Conservation (phyloP, 2,113 vertebrate genomes). For the Capreolus pygargus region DNA sequence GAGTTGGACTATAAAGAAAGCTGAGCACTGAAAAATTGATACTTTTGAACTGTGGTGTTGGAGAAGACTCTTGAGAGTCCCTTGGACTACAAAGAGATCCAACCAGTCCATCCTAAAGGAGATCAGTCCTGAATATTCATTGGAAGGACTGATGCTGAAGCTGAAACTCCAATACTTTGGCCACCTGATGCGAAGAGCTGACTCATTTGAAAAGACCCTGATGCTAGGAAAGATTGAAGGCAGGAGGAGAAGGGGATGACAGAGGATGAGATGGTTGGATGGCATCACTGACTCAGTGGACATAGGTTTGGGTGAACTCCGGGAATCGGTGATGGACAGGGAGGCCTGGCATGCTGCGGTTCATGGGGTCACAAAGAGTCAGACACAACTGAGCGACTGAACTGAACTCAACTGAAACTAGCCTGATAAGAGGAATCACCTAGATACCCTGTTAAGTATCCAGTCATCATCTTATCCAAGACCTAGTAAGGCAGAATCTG, state of each 20-base stretch:
- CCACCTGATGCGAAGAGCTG: background rate
- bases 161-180: background rate
- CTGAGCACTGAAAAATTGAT: accelerated
- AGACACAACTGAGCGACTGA: background rate
- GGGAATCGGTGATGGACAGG: background rate
- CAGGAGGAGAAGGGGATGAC: background rate
- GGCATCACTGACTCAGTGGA: background rate
- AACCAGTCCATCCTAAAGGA: background rate
- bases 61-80: background rate
- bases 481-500: background rate
- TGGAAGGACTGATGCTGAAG: background rate
- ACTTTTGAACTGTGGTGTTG: background rate
- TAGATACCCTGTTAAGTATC: background rate
- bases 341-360: background rate
- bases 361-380: background rate
- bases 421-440: background rate
- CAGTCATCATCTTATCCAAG: background rate
- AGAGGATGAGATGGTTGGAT: background rate
- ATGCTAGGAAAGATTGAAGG: background rate
- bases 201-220: background rate
- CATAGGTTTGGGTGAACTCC: background rate
- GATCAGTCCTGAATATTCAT: background rate
- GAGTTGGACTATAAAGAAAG: background rate
- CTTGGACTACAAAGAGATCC: background rate
- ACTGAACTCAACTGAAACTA: background rate